Percentiles rank a stretch among this genome's conserved stretches.
These are phyloP conservation scores for Rhinolophus ferrumequinum DNA, from an alignment of 2,113 vertebrate genomes.

Conservation along the genomic window DNA sequence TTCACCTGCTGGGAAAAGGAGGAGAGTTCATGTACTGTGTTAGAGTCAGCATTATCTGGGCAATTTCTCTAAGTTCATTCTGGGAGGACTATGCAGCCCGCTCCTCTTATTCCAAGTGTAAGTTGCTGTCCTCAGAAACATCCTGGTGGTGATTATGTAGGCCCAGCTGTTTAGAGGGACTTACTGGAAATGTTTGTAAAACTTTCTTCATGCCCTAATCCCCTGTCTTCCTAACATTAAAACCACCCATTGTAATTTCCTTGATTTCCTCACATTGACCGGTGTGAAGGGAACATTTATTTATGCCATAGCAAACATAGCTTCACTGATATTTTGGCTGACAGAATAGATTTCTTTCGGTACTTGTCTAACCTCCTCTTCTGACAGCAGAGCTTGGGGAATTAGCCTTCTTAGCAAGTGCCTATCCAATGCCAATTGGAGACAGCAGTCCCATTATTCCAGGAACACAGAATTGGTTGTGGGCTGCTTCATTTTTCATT, in stretches of 20 bases:
- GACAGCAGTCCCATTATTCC: not conserved
- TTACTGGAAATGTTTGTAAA: slow-evolving; percentile 62
- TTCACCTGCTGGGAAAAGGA: not conserved
- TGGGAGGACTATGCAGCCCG: not conserved
- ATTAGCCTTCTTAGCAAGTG: slow-evolving; percentile 16
- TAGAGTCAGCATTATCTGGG: not conserved
- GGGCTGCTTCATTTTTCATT: slow-evolving; percentile 38
- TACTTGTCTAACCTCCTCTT: slow-evolving; percentile 45
- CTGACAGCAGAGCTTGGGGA: slow-evolving; percentile 56
- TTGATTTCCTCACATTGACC: slow-evolving; percentile 67
- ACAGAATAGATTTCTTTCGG: slow-evolving; percentile 66
- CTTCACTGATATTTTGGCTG: slow-evolving; percentile 60
- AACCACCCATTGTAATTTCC: slow-evolving; percentile 52
- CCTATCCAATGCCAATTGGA: not conserved
- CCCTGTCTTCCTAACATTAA: slow-evolving; percentile 48
- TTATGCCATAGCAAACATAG: slow-evolving; percentile 53
- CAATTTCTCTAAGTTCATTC: not conserved
- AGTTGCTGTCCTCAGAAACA: not conserved
- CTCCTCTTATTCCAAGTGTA: not conserved
- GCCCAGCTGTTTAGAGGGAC: not conserved
- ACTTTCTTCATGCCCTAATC: slow-evolving; percentile 50
- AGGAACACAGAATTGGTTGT: not conserved
- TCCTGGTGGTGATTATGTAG: not conserved
- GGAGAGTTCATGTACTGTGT: not conserved
- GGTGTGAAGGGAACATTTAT: slow-evolving; percentile 52